phyloP scores from a whole-genome alignment of 2,797 vertebrate genomes.

The Muscicapa comitata region DNA sequence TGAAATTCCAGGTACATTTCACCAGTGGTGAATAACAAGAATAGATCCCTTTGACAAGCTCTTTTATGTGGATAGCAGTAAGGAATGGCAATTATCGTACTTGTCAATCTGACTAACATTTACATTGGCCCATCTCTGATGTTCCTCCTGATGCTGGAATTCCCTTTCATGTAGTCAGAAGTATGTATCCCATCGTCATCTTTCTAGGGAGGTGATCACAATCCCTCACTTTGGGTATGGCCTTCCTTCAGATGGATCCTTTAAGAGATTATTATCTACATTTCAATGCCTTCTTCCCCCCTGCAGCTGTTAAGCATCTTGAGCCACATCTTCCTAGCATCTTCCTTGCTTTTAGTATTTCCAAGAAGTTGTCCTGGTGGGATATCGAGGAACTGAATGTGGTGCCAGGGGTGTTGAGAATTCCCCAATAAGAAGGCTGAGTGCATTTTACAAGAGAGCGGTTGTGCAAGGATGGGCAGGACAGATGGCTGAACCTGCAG shows the following conservation, averaged over 20 bases:
- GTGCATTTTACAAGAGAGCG: conserved; percentile 3
- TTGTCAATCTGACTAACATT: neutral
- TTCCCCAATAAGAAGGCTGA: neutral
- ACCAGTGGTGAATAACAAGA: neutral
- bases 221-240: neutral
- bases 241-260: neutral
- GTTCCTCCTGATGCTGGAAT: neutral
- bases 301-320: neutral
- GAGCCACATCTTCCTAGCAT: neutral
- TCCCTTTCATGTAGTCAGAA: neutral
- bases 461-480: conserved; percentile 52
- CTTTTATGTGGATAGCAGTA: neutral
- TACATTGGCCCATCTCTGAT: neutral
- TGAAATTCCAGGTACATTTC: neutral
- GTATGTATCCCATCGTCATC: neutral
- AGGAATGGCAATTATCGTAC: neutral
- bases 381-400: conserved; percentile 12
- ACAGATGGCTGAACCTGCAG: conserved; percentile 59
- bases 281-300: neutral
- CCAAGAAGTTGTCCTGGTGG: conserved; percentile 32
- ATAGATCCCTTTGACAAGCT: neutral
- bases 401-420: neutral
- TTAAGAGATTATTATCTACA: neutral
- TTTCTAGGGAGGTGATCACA: neutral
- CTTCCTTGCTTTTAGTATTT: conserved; percentile 13